Conservation (phyloP, 2,113 vertebrate species). For the Odocoileus hemionus region DNA sequence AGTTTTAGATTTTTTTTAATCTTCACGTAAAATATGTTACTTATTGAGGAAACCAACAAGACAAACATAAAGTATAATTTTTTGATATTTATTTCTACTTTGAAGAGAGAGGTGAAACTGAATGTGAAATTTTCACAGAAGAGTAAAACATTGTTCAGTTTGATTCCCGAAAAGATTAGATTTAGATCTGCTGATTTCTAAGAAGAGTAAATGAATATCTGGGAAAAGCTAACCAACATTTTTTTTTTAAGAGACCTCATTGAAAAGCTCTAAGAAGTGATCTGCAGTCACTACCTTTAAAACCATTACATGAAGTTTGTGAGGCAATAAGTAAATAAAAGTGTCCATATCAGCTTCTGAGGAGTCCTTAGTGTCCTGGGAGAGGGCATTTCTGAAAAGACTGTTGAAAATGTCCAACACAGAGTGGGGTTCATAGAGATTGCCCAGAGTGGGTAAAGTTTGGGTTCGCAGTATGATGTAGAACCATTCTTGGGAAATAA, state of each 20-base stretch:
- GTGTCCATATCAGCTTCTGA: background rate
- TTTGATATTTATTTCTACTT: background rate
- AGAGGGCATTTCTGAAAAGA: background rate
- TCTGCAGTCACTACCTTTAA: background rate
- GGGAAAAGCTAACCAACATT: background rate
- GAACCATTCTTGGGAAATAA: background rate
- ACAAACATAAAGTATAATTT: background rate
- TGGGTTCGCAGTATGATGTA: background rate
- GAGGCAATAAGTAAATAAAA: background rate
- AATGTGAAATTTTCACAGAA: background rate
- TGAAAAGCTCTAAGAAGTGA: background rate
- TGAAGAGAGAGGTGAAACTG: background rate
- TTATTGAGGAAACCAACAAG: background rate
- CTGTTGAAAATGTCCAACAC: background rate
- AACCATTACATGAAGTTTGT: background rate
- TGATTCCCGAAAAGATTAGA: background rate
- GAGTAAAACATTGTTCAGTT: background rate
- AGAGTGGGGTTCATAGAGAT: fast-evolving
- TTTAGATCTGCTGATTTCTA: background rate
- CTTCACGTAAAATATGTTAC: background rate
- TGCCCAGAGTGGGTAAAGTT: background rate
- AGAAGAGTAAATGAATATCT: background rate
- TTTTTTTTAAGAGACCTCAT: background rate
- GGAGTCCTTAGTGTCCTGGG: too few relatives aligned
- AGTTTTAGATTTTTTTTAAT: background rate